Evolutionary conservation across 2,113 vertebrate species (phyloP), one percentile per base, ranked within the genome.

Genomic region (Probosciger aterrimus): DNA sequence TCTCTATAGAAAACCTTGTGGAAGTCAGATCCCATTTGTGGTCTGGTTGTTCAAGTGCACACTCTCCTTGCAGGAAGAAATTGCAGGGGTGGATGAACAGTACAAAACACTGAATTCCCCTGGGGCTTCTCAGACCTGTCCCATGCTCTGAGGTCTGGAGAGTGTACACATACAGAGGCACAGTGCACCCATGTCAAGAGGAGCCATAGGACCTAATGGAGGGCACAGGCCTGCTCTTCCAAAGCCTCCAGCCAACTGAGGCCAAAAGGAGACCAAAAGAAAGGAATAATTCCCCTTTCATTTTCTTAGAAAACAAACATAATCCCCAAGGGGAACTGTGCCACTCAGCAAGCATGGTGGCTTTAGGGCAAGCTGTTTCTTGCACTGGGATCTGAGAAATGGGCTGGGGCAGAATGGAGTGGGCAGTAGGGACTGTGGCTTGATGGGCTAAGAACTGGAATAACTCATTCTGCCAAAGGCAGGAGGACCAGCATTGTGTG

Each of bases 221-320:
- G 31, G 25, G n/a, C 16, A 53, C 14, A 86, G 43, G 7, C 18
- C 18, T 60, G 69, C 44, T 78, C 70, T 44, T 47, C 43, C 47
- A 80, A 80, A 95, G 43, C 52, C 74, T 79, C 5, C 39, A 74
- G 44, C 30, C 39, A 69, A 7, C 49, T 35, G 43, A 75, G 60
- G 39, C 43, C n/a, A 41, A 69, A 62, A 53, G 47, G 46, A 84
- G 57, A 35, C 23, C 25, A 31, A 60, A 37, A 63, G 33, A 81
- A 57, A 82, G 24, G 39, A 18, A 46, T 71, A 86, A 96, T 84
- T 95, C 50, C 82, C 60, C 77, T 95, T 91, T 86, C 69, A 31
- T 86, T 93, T 95, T 76, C 73, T 93, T 83, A 90, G 67, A 82
- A 95, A 92, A 62, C 18, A 37, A 60, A 76, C 85, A 59, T 69